Evolutionary conservation across 1,140 invertebrate species (phyloP), one percentile per base, ranked within the genome.

Genomic region (Bombus terrestris): DNA sequence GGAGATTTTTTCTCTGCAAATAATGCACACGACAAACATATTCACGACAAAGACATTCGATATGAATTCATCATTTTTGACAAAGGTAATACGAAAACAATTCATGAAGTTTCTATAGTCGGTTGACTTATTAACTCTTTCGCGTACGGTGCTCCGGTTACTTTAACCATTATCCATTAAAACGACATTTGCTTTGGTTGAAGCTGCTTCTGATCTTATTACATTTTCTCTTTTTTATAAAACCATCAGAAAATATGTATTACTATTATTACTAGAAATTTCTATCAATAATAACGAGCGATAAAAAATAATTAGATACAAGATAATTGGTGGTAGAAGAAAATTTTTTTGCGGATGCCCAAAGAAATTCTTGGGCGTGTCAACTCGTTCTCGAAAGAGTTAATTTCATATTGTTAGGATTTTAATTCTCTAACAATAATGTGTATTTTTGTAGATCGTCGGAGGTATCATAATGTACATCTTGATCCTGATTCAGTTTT

Each of bases 401-500:
- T 53, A 6, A 22, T 53, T 6, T 6, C 0, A 53, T 6, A 22
- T 6, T 22, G 47, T 53, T 53, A 53, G 22, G 5, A 8, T 22
- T 6, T 53, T 22, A 53, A 53, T 53, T 22, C 47, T 53, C 18
- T 22, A 2, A 53, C 18, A 5, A 2, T 18, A 41, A 37, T 32
- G 22, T 10, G 3, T 72, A 10, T 59, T 1, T 75, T 91, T 89
- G 28, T 35, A 93, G 93, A 88, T 93, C 41, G 41, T 90, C 28
- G 91, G 92, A 9, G 88, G 90, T 25, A 86, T 93, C 39, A 76
- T 88, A 6, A 92, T 92, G 13, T 93, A 93, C 81, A 74, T 92
- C n/a, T 76, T 93, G 13, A 93, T 93, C 22, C 73, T 93, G 41
- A 89, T 93, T 41, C 93, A 93, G 83, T 93, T 93, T 66, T 41